Percentiles rank a stretch among this genome's conserved stretches.
Evolutionary conservation across 2,113 vertebrate genomes (phyloP).

Genomic region (Calidris pygmaea): DNA sequence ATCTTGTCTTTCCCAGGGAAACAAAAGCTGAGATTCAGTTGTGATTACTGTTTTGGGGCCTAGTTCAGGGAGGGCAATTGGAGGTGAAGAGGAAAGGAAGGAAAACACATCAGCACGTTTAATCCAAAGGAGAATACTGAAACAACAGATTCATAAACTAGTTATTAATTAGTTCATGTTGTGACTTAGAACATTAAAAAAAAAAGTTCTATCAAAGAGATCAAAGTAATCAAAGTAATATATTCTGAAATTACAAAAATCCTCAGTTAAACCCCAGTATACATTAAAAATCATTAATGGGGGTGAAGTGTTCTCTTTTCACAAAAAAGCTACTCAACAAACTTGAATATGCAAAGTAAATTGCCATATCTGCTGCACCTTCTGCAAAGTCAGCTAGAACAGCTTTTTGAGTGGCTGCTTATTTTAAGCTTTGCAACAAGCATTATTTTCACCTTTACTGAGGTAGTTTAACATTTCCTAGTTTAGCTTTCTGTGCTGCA

Average conservation of each 20-base stretch:
- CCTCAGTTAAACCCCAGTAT: neutral
- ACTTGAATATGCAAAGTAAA: neutral
- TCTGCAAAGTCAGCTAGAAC: neutral
- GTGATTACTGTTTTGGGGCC: neutral
- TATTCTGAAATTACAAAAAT: neutral
- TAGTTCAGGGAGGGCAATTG: neutral
- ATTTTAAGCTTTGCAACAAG: neutral
- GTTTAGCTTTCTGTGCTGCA: neutral
- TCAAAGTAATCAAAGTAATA: neutral
- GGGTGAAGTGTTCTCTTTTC: neutral
- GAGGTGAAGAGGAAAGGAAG: neutral
- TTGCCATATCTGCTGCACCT: neutral
- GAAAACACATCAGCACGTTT: neutral
- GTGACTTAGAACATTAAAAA: neutral
- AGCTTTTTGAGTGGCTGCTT: neutral
- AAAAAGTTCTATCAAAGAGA: neutral
- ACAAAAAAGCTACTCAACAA: neutral
- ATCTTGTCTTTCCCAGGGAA: neutral
- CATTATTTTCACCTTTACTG: neutral
- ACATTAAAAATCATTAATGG: neutral
- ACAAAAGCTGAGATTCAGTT: neutral
- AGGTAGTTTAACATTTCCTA: neutral
- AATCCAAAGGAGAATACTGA: neutral
- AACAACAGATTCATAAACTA: neutral
- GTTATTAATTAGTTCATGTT: neutral